Base-by-base conservation (phyloP, 2,888 invertebrate genomes). In the Leucoptera coffeella region DNA sequence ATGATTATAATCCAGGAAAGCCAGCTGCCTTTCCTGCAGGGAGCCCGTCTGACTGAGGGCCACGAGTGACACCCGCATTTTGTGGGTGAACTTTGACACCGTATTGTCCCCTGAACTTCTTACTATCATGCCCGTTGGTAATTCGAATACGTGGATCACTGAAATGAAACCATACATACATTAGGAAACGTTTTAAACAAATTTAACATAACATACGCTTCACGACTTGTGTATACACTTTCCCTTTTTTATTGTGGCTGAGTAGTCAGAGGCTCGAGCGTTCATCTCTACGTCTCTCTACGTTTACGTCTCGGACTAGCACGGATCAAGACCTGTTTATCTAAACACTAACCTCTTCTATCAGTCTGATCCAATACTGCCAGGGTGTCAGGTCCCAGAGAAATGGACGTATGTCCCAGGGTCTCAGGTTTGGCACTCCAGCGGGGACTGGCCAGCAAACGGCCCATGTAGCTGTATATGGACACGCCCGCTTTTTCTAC, bases 391-490 rank as follows among this genome's bases (percentile, higher is more conserved):
- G 85, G 79, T 12, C 91, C 89, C 20, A 99, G 55, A 1, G 90
- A 85, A 9, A 94, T 75, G 6, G 83, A 82, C 20, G 81, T 78
- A 31, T 76, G 64, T 37, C 84, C 85, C 10, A 96, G 61, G 20
- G 80, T 77, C 42, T 95, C 94, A 2, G 87, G 80, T 31, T 88
- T 78, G 55, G 91, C 83, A 23, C 88, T 85, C 81, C 89, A 90
- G 29, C 85, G 80, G 0, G 95, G 91, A 38, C 85, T 82, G 7
- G 90, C 82, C 13, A 90, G 69, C 22, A 91, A 62, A 24, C 93
- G 78, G 0, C 97, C 97, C 50, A 95, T 93, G 45, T 94, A 99
- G 31, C 86, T 90, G 55, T 94, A 94, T 4, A 97, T 75, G 36
- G 87, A 86, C 9, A 95, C 73, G 2, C 82, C 80, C 12, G 80